A percentile compares a stretch with the other conserved stretches of the same genome.
phyloP scores from a whole-genome alignment of 1,140 invertebrate species.

The Procambarus clarkii region DNA sequence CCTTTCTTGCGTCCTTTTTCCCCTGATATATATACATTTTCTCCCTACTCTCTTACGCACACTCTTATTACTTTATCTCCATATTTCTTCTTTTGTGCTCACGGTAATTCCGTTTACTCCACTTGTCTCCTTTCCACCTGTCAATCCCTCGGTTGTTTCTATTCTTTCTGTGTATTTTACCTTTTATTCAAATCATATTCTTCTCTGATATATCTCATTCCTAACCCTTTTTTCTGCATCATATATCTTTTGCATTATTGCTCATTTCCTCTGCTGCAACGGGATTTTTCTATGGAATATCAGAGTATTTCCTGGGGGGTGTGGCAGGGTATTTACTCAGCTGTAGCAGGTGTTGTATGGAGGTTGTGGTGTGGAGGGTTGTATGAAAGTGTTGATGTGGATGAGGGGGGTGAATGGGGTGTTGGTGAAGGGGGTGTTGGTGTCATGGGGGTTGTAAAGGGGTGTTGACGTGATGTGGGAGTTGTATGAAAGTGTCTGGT shows the following conservation, averaged over 20 bases:
- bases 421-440: no score
- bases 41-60: not conserved
- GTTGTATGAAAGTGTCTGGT: no score
- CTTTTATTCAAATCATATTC: not conserved
- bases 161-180: not conserved
- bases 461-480: no score
- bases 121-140: not conserved
- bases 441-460: no score
- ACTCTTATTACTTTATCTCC: constrained; percentile 4
- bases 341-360: no score
- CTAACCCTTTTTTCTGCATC: not conserved
- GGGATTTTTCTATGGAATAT: no score
- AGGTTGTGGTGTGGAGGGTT: no score
- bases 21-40: not conserved
- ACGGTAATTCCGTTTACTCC: not conserved
- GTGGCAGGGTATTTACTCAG: no score
- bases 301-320: no score
- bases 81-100: not conserved
- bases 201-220: not conserved
- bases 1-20: not conserved
- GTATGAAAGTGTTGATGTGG: no score
- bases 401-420: no score
- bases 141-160: not conserved
- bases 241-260: not conserved
- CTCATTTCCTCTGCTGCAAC: not conserved